Conservation (phyloP, 37 sponge, comb jelly and placozoan genomes). For the Theonella swinhoei region DNA sequence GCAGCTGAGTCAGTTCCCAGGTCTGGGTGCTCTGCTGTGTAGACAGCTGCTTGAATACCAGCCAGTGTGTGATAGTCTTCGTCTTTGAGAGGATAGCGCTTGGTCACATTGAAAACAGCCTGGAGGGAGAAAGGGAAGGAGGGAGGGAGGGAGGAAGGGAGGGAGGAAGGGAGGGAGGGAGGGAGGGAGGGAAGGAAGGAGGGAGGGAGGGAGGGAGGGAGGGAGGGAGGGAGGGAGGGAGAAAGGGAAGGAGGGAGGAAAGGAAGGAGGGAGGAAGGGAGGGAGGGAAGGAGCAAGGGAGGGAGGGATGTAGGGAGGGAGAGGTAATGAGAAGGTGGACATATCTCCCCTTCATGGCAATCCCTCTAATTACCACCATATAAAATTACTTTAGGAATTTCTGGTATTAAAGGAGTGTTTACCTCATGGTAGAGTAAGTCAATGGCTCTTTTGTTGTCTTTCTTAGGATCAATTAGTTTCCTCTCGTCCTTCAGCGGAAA, state of each 20-base stretch:
- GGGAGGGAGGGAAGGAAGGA: not conserved
- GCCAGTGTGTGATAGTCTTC: conserved; percentile 65
- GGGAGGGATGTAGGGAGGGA: too few species aligned
- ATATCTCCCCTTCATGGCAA: too few species aligned
- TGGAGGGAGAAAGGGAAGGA: conserved; percentile 18
- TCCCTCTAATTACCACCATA: too few species aligned
- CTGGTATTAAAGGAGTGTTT: not conserved
- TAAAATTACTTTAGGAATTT: not conserved
- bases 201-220: not conserved
- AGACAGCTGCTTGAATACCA: conserved; percentile 60
- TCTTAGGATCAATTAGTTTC: conserved; percentile 45
- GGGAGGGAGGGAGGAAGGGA: conserved; percentile 9
- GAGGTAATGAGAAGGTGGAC: too few species aligned
- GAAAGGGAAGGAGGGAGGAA: too few species aligned
- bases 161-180: not conserved
- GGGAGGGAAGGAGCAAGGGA: too few species aligned
- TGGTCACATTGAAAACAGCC: conserved; percentile 78
- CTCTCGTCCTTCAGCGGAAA: conserved; percentile 72
- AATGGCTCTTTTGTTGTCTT: conserved; percentile 46
- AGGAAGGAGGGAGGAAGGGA: too few species aligned
- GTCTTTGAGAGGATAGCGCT: conserved; percentile 62
- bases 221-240: too few species aligned
- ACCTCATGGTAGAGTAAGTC: conserved; percentile 79
- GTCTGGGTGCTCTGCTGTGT: not conserved
- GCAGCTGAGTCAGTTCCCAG: not conserved